Evolutionary conservation across 2,113 vertebrate species (phyloP).

Genomic region (Choloepus hoffmanni): DNA sequence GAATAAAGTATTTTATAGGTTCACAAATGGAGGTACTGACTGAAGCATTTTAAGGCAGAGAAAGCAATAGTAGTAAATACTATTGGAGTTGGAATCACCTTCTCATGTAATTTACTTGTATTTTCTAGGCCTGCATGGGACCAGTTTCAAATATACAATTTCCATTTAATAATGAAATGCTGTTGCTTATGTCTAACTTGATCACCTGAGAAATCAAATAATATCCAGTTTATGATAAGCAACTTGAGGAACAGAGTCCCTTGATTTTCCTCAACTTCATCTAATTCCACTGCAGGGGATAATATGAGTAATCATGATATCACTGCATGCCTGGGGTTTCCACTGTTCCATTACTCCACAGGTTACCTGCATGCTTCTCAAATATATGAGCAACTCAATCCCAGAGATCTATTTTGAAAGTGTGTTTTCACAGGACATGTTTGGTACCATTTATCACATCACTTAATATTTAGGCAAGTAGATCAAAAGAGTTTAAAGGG

Average conservation of each 20-base stretch:
- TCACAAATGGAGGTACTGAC: not conserved
- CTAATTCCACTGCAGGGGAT: not conserved
- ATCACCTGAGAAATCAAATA: not conserved
- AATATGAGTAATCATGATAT: not conserved
- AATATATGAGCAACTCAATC: not conserved
- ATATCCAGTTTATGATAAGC: not conserved
- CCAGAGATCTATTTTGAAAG: not conserved
- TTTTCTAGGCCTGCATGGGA: not conserved
- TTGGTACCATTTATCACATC: not conserved
- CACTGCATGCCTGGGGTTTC: not conserved
- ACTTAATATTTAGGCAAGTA: not conserved
- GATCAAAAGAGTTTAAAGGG: not conserved
- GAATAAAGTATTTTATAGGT: not conserved
- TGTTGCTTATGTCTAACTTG: not conserved
- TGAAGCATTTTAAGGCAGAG: not conserved
- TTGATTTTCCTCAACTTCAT: not conserved
- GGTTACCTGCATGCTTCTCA: not conserved
- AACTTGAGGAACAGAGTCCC: not conserved
- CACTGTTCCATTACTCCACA: not conserved
- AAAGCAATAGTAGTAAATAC: not conserved
- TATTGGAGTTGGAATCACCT: not conserved
- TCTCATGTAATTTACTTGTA: not conserved
- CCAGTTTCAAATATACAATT: not conserved
- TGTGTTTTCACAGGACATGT: not conserved
- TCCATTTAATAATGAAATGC: not conserved